A percentile compares a stretch with the other conserved stretches of the same genome.
phyloP scores from a whole-genome alignment of 2,888 invertebrate species.

The Drosophila antonietae region DNA sequence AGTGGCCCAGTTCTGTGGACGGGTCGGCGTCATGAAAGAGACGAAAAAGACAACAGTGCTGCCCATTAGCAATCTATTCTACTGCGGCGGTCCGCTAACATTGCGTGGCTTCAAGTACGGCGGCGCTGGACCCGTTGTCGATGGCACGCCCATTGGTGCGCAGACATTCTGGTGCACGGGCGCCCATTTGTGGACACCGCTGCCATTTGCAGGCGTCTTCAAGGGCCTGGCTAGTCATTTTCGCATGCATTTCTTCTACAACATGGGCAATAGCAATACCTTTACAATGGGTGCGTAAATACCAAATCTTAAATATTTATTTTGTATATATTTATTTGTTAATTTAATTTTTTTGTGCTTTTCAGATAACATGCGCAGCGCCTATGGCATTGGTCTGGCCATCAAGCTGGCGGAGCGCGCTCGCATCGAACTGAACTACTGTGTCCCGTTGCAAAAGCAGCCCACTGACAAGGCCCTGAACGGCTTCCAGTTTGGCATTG shows the following conservation, averaged over 20 bases:
- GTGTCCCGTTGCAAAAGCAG: slow-evolving; percentile 90
- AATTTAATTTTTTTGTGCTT: background rate
- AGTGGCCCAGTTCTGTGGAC: slow-evolving; percentile 83
- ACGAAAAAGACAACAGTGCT: slow-evolving; percentile 78
- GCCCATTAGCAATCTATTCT: slow-evolving; percentile 83
- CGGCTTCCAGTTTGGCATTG: slow-evolving; percentile 94
- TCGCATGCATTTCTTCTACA: slow-evolving; percentile 94
- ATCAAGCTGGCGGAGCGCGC: slow-evolving; percentile 93
- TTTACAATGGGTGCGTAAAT: slow-evolving; percentile 79
- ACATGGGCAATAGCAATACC: slow-evolving; percentile 91
- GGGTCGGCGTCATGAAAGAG: slow-evolving; percentile 81
- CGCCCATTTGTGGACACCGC: slow-evolving; percentile 94
- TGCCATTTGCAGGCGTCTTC: slow-evolving; percentile 93
- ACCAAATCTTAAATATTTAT: background rate
- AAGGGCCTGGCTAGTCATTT: slow-evolving; percentile 93
- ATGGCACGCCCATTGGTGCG: slow-evolving; percentile 91
- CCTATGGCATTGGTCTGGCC: slow-evolving; percentile 93
- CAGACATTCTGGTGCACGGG: slow-evolving; percentile 94
- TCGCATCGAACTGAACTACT: slow-evolving; percentile 98
- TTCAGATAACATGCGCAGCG: slow-evolving; percentile 87
- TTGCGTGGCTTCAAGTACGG: slow-evolving; percentile 94
- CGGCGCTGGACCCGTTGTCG: slow-evolving; percentile 94
- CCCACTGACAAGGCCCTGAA: slow-evolving; percentile 88
- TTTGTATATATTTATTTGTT: too few species aligned
- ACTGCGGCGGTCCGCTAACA: slow-evolving; percentile 93